Base-by-base conservation (phyloP, 2,113 vertebrate species). In the Theristicus caerulescens region DNA sequence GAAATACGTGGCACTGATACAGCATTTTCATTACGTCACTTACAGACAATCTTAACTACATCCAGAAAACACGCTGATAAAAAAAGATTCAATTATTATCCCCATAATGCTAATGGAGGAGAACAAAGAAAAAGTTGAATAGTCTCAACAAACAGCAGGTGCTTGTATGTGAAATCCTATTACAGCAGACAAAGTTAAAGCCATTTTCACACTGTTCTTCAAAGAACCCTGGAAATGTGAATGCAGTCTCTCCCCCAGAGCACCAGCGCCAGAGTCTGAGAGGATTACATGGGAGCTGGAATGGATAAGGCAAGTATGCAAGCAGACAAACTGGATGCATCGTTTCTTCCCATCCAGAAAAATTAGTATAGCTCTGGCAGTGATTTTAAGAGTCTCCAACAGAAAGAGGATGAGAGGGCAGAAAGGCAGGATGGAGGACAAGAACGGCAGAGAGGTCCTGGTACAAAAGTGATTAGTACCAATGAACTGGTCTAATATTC, bases 181-280 rank as follows among this genome's bases (percentile, higher is more conserved):
- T 91, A 82, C 3, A 72, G 71, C 61, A 5, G n/a, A 65, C 91
- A 49, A 90, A 69, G 49, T 64, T 74, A 61, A 87, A 88, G 57
- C 31, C 62, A 76, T 93, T 95, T 90, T 92, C 93, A 85, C 74
- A 58, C 74, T 70, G 82, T 20, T 96, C 92, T 85, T 94, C 85
- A 90, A 95, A 95, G 93, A 82, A 24, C 11, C 54, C 85, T 51
- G 58, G 74, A 87, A 93, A 87, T 34, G 46, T 69, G 36, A 90
- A 70, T 2, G 17, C 67, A 58, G 49, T 10, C 54, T 61, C 61
- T 82, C 58, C 66, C 49, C 69, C 49, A 44, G 49, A 91, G 62
- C 70, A 65, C 24, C 78, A 86, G 31, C 72, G 62, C 49, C 38
- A 32, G 58, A 66, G 42, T 34, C 80, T 18, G 9, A 90, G 92